Conservation (phyloP, 2,888 invertebrate genomes). For the Entomobrya proxima region DNA sequence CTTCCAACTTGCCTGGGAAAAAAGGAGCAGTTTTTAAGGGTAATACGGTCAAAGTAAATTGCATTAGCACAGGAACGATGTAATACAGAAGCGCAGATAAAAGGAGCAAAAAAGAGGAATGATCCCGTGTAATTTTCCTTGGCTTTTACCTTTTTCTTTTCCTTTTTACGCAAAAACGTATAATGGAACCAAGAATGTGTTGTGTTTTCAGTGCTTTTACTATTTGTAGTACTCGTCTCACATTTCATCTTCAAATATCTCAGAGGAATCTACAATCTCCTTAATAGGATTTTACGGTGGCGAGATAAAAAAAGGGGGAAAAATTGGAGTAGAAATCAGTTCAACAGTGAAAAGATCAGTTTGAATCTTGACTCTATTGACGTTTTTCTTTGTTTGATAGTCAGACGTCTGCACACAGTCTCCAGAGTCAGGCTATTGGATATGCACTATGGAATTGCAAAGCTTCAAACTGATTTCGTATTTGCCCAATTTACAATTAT, state of each 20-base stretch:
- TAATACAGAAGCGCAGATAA: background rate
- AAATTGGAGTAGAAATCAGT: background rate
- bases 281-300: constrained; percentile 12
- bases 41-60: background rate
- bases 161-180: background rate
- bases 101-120: background rate
- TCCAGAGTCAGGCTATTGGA: too few relatives aligned
- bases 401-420: too few relatives aligned
- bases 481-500: too few relatives aligned
- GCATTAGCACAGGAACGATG: constrained; percentile 1
- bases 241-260: constrained; percentile 36
- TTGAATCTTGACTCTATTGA: background rate
- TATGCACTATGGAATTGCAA: too few relatives aligned
- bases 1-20: background rate
- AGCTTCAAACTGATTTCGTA: too few relatives aligned
- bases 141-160: background rate
- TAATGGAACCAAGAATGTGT: too few relatives aligned
- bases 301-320: background rate
- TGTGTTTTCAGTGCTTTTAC: too few relatives aligned
- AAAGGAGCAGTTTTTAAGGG: background rate
- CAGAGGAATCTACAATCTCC: too few relatives aligned
- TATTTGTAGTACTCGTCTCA: background rate
- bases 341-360: background rate
- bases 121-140: background rate
- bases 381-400: background rate